A percentile compares a stretch with the other conserved stretches of the same genome.
phyloP scores from a whole-genome alignment of 92 coral and sea anemone species.

The Actinostola sp. region DNA sequence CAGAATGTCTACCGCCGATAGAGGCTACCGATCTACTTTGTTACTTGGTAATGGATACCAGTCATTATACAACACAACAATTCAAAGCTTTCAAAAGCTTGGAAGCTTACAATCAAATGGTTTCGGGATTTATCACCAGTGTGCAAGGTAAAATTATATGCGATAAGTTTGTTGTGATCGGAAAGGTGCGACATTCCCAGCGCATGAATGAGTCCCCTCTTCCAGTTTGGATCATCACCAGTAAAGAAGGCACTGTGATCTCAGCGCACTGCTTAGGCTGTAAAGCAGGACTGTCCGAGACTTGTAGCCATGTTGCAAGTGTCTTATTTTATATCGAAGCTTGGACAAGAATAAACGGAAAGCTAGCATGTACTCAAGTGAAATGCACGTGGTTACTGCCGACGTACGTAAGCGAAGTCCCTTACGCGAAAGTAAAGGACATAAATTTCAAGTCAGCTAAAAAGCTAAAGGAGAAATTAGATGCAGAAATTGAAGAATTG shows the following conservation, averaged over 20 bases:
- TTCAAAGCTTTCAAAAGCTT: constrained; percentile 4
- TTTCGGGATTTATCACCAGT: not conserved
- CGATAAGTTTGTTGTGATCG: not conserved
- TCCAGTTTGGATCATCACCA: not conserved
- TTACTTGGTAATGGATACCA: not conserved
- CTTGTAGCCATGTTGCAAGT: constrained; percentile 40
- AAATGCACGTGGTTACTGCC: constrained; percentile 58
- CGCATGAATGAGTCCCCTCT: constrained; percentile 19
- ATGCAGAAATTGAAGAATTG: constrained; percentile 23
- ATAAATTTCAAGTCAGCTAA: constrained; percentile 53
- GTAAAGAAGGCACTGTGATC: constrained; percentile 1
- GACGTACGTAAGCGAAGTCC: constrained; percentile 39
- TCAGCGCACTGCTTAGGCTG: constrained; percentile 13
- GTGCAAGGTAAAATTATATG: not conserved
- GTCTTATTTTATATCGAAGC: constrained; percentile 43
- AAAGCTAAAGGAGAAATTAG: constrained; percentile 34
- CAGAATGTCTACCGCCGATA: constrained; percentile 31
- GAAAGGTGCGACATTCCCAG: not conserved
- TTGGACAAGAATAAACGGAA: constrained; percentile 43
- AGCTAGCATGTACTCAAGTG: constrained; percentile 57
- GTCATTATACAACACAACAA: not conserved
- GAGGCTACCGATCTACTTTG: constrained; percentile 16
- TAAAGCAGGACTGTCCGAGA: constrained; percentile 21
- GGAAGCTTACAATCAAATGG: constrained; percentile 11
- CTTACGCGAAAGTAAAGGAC: constrained; percentile 48